phyloP scores from a whole-genome alignment of 1,140 invertebrate genomes.

The Anastrepha ludens region DNA sequence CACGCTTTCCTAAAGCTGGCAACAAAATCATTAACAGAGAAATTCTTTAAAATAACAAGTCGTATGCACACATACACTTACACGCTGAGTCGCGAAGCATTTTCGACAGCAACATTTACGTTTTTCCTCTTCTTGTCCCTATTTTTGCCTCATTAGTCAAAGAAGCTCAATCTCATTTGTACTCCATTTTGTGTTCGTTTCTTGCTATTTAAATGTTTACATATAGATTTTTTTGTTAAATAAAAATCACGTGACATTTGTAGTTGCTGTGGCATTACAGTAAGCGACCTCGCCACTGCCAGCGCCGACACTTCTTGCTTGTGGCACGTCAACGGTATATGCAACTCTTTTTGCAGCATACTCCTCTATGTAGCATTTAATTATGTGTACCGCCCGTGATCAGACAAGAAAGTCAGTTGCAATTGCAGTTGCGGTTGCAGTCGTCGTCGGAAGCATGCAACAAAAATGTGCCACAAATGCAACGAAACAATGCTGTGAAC shows the following conservation, averaged over 20 bases:
- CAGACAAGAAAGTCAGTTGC: constrained; percentile 38
- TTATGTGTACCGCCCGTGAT: constrained; percentile 27
- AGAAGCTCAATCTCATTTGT: constrained; percentile 34
- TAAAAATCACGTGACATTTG: constrained; percentile 37
- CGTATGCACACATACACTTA: background rate
- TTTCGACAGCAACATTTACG: background rate
- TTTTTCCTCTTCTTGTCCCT: background rate
- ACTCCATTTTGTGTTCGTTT: background rate
- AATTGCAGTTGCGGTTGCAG: background rate
- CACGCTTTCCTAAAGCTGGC: background rate
- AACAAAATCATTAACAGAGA: background rate
- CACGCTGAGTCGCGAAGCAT: background rate
- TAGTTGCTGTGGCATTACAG: background rate
- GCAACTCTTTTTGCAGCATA: background rate
- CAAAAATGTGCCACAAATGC: constrained; percentile 10
- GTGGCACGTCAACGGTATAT: background rate
- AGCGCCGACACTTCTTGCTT: constrained; percentile 10
- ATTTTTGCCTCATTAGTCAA: constrained; percentile 22
- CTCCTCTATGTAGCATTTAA: constrained; percentile 23
- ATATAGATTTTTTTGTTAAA: background rate
- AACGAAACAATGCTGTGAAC: constrained; percentile 4
- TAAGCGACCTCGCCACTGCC: background rate
- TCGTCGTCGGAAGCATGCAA: background rate
- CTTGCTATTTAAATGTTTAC: background rate
- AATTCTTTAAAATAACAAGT: background rate